Evolutionary conservation across 2,113 vertebrate genomes (phyloP), one percentile per base, ranked within the genome.

Genomic region (Suricata suricatta): DNA sequence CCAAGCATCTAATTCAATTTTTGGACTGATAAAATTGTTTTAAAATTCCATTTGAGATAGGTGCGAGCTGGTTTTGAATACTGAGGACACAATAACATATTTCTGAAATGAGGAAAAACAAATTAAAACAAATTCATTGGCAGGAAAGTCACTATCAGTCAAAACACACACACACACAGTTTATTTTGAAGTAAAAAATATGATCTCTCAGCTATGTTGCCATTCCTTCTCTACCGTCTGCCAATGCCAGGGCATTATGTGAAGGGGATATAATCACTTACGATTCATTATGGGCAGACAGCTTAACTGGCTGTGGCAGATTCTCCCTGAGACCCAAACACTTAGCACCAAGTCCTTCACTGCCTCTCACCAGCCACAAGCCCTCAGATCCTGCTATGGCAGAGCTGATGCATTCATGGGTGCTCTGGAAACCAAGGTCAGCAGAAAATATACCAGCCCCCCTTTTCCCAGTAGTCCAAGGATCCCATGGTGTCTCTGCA

Each of bases 31-130:
- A 29, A 29, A 88, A 64, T 77, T 93, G 11, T 41, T 88, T 66
- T n/a, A 88, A 63, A 69, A 33, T 92, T 88, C 76, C 19, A 81
- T 79, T 93, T 95, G 44, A 72, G 29, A n/a, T 71, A 54, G 6
- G 19, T 81, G 31, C 29, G 10, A 90, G 35, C 33, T 77, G 66
- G 93, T 93, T 76, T 44, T 88, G 80, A 94, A 95, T 96, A 71
- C 29, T 64, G 15, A 64, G 12, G 21, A 7, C 41, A 95, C 17
- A 95, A 71, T 74, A 17, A 86, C 29, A 27, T 82, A 93, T 44
- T 86, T 88, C 44, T 80, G 63, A 97, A 92, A 35, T 79, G 15
- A 92, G 21, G 50, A 88, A 96, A 97, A 85, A 21, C n/a, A 95
- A 89, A 89, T 89, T 93, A 21, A 81, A 93, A 83, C 12, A 82